These are phyloP conservation scores for Brenthis hecate DNA, from an alignment of 2,888 invertebrate genomes.

Conservation along the genomic window DNA sequence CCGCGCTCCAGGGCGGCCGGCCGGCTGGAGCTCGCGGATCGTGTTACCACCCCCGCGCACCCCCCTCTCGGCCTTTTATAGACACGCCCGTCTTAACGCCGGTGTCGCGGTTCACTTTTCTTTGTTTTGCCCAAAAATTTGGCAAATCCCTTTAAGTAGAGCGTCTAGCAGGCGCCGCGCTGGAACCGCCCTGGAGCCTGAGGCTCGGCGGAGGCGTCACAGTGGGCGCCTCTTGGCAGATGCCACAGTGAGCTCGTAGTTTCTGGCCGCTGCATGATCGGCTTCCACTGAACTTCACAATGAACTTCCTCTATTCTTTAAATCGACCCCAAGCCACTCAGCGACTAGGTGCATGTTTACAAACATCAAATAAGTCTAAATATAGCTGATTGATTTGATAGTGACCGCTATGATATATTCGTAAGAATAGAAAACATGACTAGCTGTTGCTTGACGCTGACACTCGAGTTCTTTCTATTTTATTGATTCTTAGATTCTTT, in stretches of 20 bases:
- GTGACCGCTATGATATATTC: slow-evolving; percentile 30
- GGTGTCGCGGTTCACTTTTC: slow-evolving; percentile 71
- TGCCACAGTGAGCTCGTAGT: slow-evolving; percentile 67
- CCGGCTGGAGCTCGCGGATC: slow-evolving; percentile 80
- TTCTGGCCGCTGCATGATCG: slow-evolving; percentile 50
- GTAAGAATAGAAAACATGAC: slow-evolving; percentile 13
- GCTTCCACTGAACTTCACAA: slow-evolving; percentile 71
- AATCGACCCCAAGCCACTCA: slow-evolving; percentile 53
- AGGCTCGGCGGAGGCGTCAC: slow-evolving; percentile 19
- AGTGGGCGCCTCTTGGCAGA: slow-evolving; percentile 59
- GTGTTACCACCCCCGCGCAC: slow-evolving; percentile 82
- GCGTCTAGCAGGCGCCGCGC: slow-evolving; percentile 23
- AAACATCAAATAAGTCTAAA: slow-evolving; percentile 68
- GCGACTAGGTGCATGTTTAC: slow-evolving; percentile 60
- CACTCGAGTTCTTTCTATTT: background rate
- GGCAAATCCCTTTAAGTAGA: slow-evolving; percentile 63
- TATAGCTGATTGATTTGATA: slow-evolving; percentile 49
- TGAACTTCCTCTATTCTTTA: slow-evolving; percentile 70
- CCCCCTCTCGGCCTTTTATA: slow-evolving; percentile 82
- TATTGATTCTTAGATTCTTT: background rate
- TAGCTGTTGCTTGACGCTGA: slow-evolving; percentile 6
- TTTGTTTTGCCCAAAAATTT: slow-evolving; percentile 80
- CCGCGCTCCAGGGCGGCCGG: slow-evolving; percentile 74
- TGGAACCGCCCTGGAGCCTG: slow-evolving; percentile 19
- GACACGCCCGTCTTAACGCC: slow-evolving; percentile 74